Evolutionary conservation across 2,797 vertebrate genomes (phyloP).

Genomic region (Microctenopoma stevenorrisi): DNA sequence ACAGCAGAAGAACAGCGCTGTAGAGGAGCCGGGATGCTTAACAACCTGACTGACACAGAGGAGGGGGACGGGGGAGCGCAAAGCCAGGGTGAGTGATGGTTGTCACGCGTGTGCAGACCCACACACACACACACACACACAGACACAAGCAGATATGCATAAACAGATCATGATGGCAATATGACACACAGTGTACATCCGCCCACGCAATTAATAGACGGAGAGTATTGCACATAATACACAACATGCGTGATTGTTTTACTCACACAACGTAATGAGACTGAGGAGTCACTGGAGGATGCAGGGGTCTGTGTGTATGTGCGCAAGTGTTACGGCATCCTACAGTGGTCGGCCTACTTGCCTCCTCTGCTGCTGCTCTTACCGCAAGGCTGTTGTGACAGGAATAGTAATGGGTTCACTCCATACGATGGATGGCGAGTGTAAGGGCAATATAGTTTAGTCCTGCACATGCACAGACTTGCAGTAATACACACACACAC

Average conservation of each 20-base stretch:
- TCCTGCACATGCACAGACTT: constrained; percentile 22
- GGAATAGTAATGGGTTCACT: constrained; percentile 83
- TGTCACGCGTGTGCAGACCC: constrained; percentile 53
- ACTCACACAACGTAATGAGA: constrained; percentile 37
- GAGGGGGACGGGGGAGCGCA: constrained; percentile 94
- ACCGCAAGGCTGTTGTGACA: constrained; percentile 86
- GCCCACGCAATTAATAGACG: constrained; percentile 32
- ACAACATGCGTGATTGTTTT: constrained; percentile 18
- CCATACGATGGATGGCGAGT: constrained; percentile 62
- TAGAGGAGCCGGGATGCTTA: constrained; percentile 89
- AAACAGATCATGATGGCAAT: constrained; percentile 47
- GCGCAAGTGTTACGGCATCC: constrained; percentile 34
- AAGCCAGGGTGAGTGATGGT: constrained; percentile 92
- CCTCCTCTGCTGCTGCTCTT: constrained; percentile 74
- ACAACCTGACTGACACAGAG: constrained; percentile 97
- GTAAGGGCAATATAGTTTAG: constrained; percentile 63
- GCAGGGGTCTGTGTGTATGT: constrained; percentile 13
- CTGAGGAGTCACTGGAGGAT: constrained; percentile 21
- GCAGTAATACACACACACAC: background rate
- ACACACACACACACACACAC: constrained; percentile 17
- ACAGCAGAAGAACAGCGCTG: constrained; percentile 58
- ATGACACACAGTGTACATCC: constrained; percentile 36
- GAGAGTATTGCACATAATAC: constrained; percentile 4
- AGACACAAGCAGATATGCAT: constrained; percentile 37
- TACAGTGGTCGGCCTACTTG: constrained; percentile 63